phyloP scores from a whole-genome alignment of 2,113 vertebrate species.

The Syrrhaptes paradoxus region DNA sequence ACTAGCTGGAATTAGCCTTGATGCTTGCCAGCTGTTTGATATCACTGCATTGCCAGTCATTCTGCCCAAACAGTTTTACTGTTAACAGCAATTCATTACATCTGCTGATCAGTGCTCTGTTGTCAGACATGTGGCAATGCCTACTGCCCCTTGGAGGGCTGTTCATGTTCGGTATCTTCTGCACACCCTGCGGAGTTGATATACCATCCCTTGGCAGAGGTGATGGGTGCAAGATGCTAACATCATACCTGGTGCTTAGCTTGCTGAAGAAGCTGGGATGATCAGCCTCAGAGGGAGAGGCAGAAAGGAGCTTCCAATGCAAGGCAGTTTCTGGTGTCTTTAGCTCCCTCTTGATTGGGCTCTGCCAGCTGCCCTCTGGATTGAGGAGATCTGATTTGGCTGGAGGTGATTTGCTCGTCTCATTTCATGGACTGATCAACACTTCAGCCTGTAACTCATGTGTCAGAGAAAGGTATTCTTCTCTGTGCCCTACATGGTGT shows the following conservation, averaged over 20 bases:
- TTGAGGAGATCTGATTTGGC: background rate
- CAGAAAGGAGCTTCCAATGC: background rate
- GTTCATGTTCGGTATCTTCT: fast-evolving
- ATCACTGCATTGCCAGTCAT: background rate
- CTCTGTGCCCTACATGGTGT: background rate
- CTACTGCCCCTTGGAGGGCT: background rate
- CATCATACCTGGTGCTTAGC: background rate
- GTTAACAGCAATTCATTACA: background rate
- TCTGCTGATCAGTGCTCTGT: background rate
- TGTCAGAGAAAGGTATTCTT: background rate
- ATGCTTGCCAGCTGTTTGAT: background rate
- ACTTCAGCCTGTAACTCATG: background rate
- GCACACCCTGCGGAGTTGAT: fast-evolving
- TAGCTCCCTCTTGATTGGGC: background rate
- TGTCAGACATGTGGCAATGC: background rate
- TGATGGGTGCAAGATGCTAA: background rate
- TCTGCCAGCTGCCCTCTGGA: background rate
- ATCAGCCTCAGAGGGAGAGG: background rate
- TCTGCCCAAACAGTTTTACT: background rate
- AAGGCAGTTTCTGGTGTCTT: background rate
- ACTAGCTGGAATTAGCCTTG: background rate
- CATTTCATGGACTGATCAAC: fast-evolving
- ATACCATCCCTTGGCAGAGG: background rate
- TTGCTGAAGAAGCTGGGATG: background rate
- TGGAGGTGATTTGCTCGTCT: background rate